phyloP scores from a whole-genome alignment of 1,140 invertebrate genomes.

The Eumaeus atala region DNA sequence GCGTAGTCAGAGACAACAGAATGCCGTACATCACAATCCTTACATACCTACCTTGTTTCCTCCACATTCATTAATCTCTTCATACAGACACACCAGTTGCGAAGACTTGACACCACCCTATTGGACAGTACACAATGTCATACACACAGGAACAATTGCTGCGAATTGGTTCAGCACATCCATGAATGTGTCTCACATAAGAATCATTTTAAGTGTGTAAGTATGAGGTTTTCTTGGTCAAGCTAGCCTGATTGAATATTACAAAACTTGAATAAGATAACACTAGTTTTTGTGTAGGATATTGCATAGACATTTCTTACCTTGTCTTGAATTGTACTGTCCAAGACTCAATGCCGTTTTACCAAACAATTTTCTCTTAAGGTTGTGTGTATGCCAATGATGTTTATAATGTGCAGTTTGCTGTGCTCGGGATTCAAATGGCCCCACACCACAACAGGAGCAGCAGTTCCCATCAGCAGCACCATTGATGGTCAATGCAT shows the following conservation, averaged over 20 bases:
- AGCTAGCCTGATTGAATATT: not conserved
- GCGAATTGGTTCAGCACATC: too few relatives aligned
- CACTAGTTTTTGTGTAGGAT: not conserved
- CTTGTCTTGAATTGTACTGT: slow-evolving; percentile 58
- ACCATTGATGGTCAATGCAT: slow-evolving; percentile 50
- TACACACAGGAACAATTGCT: too few relatives aligned
- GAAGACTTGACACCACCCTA: too few relatives aligned
- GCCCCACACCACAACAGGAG: slow-evolving; percentile 65
- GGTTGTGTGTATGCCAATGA: slow-evolving; percentile 69
- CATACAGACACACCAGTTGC: too few relatives aligned
- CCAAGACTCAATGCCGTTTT: slow-evolving; percentile 47
- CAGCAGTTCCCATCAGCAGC: slow-evolving; percentile 55
- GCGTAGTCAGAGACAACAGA: too few relatives aligned
- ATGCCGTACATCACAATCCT: too few relatives aligned
- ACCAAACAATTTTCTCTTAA: slow-evolving; percentile 67
- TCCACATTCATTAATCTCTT: too few relatives aligned
- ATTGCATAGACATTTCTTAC: slow-evolving; percentile 26
- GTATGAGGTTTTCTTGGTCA: too few relatives aligned
- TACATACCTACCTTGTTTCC: too few relatives aligned
- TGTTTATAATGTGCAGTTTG: slow-evolving; percentile 69
- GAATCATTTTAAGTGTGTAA: not conserved
- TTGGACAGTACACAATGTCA: too few relatives aligned
- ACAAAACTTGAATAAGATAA: not conserved
- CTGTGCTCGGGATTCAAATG: slow-evolving; percentile 55
- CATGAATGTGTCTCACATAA: not conserved